A percentile compares a stretch with the other conserved stretches of the same genome.
These are phyloP conservation scores for Calameuta idolon DNA, from an alignment of 2,888 invertebrate species.

Conservation along the genomic window DNA sequence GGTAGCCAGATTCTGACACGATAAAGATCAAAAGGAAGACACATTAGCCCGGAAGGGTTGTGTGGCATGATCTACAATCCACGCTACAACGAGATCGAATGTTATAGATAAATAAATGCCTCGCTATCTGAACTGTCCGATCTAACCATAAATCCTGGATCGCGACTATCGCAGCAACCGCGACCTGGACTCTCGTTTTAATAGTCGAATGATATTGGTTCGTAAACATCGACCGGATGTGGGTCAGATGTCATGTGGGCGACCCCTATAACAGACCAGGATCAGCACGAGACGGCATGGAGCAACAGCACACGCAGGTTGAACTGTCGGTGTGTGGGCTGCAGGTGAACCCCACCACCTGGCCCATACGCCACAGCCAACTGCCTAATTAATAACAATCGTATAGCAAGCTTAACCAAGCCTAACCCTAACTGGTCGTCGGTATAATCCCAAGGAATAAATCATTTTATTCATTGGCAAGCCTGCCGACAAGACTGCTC, in stretches of 20 bases:
- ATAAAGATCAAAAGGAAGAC: constrained; percentile 23
- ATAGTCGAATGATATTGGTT: constrained; percentile 32
- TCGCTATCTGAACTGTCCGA: constrained; percentile 27
- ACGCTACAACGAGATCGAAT: constrained; percentile 27
- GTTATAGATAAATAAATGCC: constrained; percentile 33
- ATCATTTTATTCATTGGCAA: not conserved
- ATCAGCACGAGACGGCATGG: constrained; percentile 15
- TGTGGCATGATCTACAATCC: constrained; percentile 17
- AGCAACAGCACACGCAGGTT: constrained; percentile 12
- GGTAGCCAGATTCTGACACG: constrained; percentile 19
- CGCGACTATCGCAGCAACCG: not conserved
- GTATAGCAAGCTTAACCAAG: constrained; percentile 35
- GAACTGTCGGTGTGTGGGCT: constrained; percentile 19
- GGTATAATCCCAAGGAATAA: not conserved
- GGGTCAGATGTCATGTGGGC: constrained; percentile 53
- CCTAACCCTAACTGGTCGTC: constrained; percentile 14
- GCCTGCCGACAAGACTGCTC: not conserved
- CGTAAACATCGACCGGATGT: constrained; percentile 48
- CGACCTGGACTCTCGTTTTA: constrained; percentile 26
- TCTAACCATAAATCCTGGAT: constrained; percentile 35
- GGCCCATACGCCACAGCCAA: constrained; percentile 47
- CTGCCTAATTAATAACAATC: constrained; percentile 60
- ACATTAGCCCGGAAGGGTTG: constrained; percentile 21
- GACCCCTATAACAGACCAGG: constrained; percentile 38
- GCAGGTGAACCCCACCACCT: constrained; percentile 54